These are phyloP conservation scores for Ophiothrix spiculata DNA, from an alignment of 35 echinoderm and acorn worm genomes.

Conservation along the genomic window DNA sequence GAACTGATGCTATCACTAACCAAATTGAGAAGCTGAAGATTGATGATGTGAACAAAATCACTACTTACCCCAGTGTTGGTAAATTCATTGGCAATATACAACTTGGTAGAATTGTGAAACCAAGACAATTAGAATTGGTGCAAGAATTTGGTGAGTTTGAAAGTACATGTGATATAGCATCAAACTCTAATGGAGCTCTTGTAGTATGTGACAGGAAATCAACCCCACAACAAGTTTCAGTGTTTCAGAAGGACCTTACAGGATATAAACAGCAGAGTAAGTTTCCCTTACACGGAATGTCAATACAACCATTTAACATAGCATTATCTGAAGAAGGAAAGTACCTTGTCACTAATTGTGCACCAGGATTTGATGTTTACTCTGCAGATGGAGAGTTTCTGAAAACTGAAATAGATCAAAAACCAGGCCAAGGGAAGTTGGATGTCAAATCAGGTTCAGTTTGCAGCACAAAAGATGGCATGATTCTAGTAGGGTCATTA, in stretches of 20 bases:
- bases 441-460: no score
- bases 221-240: not conserved
- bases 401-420: no score
- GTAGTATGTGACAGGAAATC: not conserved
- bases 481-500: no score
- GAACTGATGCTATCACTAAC: not conserved
- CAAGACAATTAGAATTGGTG: not conserved
- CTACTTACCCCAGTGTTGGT: not conserved
- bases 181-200: not conserved
- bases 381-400: no score
- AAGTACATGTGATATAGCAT: not conserved
- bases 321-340: no score
- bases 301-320: no score
- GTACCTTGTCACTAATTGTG: no score
- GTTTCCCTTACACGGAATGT: no score
- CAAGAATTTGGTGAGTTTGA: not conserved
- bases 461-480: no score
- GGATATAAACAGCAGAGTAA: no score
- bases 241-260: not conserved
- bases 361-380: no score
- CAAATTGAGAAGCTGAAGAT: conserved; percentile 1
- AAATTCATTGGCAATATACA: not conserved
- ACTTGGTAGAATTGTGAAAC: not conserved
- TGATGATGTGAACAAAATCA: not conserved
- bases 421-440: no score